These are phyloP conservation scores for Pelochelys cantorii DNA, from an alignment of 2,797 vertebrate species.

Conservation along the genomic window DNA sequence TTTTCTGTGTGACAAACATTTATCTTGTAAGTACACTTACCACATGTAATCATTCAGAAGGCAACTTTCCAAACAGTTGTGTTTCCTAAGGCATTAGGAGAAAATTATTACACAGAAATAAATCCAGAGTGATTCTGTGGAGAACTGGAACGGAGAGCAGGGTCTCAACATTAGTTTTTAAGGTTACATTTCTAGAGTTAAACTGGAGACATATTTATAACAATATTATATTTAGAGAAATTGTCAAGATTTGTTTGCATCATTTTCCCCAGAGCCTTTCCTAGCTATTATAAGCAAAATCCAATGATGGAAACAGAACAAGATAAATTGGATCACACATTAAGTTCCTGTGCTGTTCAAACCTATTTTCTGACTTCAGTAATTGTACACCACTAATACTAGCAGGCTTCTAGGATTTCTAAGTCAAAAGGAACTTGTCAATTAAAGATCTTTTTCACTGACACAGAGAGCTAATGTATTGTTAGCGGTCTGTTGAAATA, in stretches of 20 bases:
- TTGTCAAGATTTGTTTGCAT: background rate
- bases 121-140: background rate
- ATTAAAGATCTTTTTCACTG: slow-evolving; percentile 29
- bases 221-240: background rate
- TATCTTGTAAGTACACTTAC: background rate
- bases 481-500: background rate
- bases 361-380: background rate
- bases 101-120: background rate
- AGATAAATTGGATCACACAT: slow-evolving; percentile 22
- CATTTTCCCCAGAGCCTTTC: slow-evolving; percentile 11
- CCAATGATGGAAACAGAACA: background rate
- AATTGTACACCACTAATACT: background rate
- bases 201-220: slow-evolving; percentile 8
- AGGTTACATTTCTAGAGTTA: background rate
- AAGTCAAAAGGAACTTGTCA: slow-evolving; percentile 8
- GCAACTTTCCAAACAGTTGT: background rate
- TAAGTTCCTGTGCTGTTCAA: slow-evolving; percentile 13
- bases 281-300: slow-evolving; percentile 3
- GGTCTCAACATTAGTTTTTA: background rate
- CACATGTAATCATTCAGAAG: background rate
- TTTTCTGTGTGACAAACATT: background rate
- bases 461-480: background rate
- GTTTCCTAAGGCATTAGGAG: background rate
- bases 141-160: background rate
- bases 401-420: background rate